Percentiles rank a stretch among this genome's conserved stretches.
Evolutionary conservation across 2,888 invertebrate species (phyloP).

Genomic region (Plebejus argus): DNA sequence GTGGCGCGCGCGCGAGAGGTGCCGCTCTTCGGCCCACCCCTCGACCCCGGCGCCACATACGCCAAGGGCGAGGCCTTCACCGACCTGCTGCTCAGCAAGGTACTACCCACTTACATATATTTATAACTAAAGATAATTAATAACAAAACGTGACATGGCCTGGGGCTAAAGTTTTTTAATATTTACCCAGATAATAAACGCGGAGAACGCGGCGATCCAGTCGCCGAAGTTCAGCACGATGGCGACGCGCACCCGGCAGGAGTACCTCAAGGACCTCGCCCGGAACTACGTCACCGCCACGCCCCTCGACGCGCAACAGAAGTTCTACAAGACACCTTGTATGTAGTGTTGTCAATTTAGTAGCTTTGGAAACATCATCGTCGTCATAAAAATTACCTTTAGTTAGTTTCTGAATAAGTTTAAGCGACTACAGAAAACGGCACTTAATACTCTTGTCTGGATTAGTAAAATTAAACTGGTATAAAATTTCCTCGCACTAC

Average conservation of each 20-base stretch:
- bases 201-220: slow-evolving; percentile 97
- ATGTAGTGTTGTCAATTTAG: background rate
- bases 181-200: slow-evolving; percentile 88
- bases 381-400: too few species aligned
- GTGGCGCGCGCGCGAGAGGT: slow-evolving; percentile 94
- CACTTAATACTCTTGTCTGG: too few species aligned
- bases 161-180: too few species aligned
- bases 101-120: slow-evolving; percentile 39
- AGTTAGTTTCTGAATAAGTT: too few species aligned
- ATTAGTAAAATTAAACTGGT: too few species aligned
- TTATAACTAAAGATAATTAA: too few species aligned
- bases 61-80: slow-evolving; percentile 95
- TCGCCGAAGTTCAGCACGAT: slow-evolving; percentile 98
- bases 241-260: slow-evolving; percentile 97
- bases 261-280: slow-evolving; percentile 96
- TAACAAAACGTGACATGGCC: too few species aligned
- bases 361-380: too few species aligned
- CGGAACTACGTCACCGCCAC: slow-evolving; percentile 90
- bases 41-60: slow-evolving; percentile 92
- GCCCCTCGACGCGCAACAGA: slow-evolving; percentile 90
- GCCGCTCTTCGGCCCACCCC: slow-evolving; percentile 97
- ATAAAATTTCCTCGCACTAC: too few species aligned
- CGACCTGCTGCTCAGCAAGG: slow-evolving; percentile 96
- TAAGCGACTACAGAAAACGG: too few species aligned
- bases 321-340: slow-evolving; percentile 87